Conservation (phyloP, 2,797 vertebrate genomes). For the Myiotriccus ornatus region DNA sequence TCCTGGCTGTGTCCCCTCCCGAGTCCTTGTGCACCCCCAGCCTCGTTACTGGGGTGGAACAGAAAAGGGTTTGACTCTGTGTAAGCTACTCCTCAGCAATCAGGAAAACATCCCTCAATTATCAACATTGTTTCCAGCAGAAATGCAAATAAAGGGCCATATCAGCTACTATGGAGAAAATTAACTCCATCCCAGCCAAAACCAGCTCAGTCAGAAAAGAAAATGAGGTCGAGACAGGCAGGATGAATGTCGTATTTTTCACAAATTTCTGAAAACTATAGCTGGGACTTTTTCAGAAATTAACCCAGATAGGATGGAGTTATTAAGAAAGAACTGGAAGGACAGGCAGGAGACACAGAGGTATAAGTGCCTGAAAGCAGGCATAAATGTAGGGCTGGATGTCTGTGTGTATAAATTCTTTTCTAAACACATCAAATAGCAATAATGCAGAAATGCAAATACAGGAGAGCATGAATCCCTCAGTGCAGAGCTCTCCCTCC, state of each 20-base stretch:
- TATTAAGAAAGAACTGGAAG: neutral
- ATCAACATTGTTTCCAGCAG: neutral
- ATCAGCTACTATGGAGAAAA: neutral
- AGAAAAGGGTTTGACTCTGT: neutral
- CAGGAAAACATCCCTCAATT: neutral
- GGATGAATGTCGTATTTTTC: neutral
- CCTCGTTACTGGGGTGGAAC: neutral
- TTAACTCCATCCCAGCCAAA: neutral
- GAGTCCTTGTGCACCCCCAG: neutral
- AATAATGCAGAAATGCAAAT: constrained; percentile 5
- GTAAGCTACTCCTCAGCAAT: neutral
- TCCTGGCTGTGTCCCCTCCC: neutral
- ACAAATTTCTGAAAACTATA: neutral
- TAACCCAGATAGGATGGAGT: neutral
- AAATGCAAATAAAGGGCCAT: neutral
- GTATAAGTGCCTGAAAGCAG: neutral
- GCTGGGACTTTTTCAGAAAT: neutral
- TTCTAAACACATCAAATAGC: neutral
- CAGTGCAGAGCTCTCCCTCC: neutral
- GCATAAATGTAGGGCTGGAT: neutral
- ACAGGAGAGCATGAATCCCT: neutral
- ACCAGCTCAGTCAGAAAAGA: neutral
- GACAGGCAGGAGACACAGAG: neutral
- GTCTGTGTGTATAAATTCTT: neutral
- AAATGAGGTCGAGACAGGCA: neutral